Evolutionary conservation across 2,113 vertebrate species (phyloP), one percentile per base, ranked within the genome.

Genomic region (Apaloderma vittatum): DNA sequence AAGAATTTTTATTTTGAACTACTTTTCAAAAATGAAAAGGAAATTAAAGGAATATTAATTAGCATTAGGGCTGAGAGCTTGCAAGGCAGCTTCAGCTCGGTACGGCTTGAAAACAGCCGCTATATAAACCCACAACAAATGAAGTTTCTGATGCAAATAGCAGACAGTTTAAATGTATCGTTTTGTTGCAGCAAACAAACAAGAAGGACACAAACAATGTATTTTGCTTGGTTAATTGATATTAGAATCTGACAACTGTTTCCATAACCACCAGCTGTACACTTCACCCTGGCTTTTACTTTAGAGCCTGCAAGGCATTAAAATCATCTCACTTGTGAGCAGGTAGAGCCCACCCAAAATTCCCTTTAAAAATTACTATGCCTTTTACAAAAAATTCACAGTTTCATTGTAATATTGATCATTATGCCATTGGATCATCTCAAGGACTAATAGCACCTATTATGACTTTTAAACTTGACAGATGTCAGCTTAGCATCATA

Each of bases 381-480:
- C 13, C 65, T 92, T 81, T 43, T 32, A 86, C 76, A 66, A 54
- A 46, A 43, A 18, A 15, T 21, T 19, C 15, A 66, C 54, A 45
- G 48, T 68, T 90, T 74, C 93, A 59, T 94, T 92, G 75, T 88
- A 17, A 5, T 32, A 74, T 36, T 65, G 65, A 43, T 92, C 82
- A 32, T 72, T 84, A 71, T 57, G 88, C n/a, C 65, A 91, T 89
- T 62, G 83, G 66, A 96, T 93, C 92, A 76, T 91, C 76, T 58
- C 93, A 87, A 32, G 55, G 78, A 95, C 63, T 96, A 93, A 96
- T 30, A 86, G 83, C 90, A 96, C 49, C 93, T 84, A 88, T 93
- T 85, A 61, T 54, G 91, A 95, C 93, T 96, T 96, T 96, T 96
- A 86, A 96, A 96, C 91, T 78, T 95, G 94, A 71, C 93, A 93